Conservation (phyloP, 2,888 invertebrate genomes). For the Choristoneura rosaceana region DNA sequence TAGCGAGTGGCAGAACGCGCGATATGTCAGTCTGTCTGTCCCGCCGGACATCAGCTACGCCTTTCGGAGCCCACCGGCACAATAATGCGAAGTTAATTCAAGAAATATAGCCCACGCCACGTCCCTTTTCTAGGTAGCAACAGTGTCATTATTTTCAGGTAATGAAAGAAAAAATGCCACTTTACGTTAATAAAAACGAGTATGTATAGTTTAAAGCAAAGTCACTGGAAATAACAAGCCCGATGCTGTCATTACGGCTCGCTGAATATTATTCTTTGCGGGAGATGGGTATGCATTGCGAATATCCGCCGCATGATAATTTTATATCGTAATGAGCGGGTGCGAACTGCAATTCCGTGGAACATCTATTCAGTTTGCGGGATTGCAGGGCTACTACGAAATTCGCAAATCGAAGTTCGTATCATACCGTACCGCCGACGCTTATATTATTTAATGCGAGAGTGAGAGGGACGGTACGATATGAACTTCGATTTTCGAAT, state of each 20-base stretch:
- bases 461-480: too few species aligned
- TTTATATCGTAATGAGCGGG: conserved; percentile 62
- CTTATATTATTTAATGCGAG: too few species aligned
- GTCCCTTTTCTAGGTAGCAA: background rate
- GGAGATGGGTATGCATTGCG: conserved; percentile 41
- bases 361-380: conserved; percentile 53
- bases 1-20: conserved; percentile 51
- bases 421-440: too few species aligned
- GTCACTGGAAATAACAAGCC: conserved; percentile 63
- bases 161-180: conserved; percentile 17
- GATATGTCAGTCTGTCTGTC: conserved; percentile 52
- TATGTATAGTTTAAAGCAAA: conserved; percentile 46
- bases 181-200: conserved; percentile 42
- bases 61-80: conserved; percentile 52
- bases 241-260: conserved; percentile 52
- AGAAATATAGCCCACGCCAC: conserved; percentile 11
- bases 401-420: too few species aligned
- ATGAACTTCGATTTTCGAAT: too few species aligned
- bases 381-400: conserved; percentile 19
- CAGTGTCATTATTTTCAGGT: conserved; percentile 5
- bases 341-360: conserved; percentile 53
- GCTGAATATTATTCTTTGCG: conserved; percentile 56
- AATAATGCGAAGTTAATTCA: conserved; percentile 43
- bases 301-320: conserved; percentile 58
- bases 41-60: conserved; percentile 56